Conservation (phyloP, 2,113 vertebrate genomes). For the Eublepharis macularius region DNA sequence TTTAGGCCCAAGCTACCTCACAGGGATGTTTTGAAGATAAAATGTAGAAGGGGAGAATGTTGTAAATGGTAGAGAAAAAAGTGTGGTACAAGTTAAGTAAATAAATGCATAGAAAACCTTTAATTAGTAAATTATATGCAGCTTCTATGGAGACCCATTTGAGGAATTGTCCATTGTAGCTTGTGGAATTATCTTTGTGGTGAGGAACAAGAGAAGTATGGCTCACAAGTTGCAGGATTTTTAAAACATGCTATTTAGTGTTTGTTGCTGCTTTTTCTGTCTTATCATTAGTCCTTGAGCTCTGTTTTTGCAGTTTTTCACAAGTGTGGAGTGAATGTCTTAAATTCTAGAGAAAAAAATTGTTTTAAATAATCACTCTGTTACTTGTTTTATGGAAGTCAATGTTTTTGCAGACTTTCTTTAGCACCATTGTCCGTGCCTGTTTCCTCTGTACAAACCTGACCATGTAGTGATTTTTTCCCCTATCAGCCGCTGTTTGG, state of each 20-base stretch:
- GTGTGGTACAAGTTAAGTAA: no score
- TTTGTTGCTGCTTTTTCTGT: neutral
- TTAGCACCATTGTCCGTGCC: neutral
- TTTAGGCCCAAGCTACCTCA: no score
- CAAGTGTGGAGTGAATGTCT: neutral
- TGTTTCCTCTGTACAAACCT: neutral
- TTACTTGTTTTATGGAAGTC: slow-evolving; percentile 2
- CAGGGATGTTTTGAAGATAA: no score
- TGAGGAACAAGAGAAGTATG: neutral
- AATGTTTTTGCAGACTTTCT: neutral
- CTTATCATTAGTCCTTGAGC: neutral
- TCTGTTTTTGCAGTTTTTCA: neutral
- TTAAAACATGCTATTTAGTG: neutral
- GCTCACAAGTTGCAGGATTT: neutral
- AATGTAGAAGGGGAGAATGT: no score
- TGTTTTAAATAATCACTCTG: neutral
- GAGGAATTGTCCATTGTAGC: no score
- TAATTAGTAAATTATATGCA: no score
- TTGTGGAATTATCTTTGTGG: neutral
- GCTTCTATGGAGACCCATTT: no score
- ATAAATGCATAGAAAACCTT: no score
- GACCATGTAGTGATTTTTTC: neutral
- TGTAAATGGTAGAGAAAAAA: no score
- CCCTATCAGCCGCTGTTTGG: no score
- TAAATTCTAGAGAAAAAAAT: neutral